Conservation (phyloP, 2,888 invertebrate species). For the Escarpia spicata region DNA sequence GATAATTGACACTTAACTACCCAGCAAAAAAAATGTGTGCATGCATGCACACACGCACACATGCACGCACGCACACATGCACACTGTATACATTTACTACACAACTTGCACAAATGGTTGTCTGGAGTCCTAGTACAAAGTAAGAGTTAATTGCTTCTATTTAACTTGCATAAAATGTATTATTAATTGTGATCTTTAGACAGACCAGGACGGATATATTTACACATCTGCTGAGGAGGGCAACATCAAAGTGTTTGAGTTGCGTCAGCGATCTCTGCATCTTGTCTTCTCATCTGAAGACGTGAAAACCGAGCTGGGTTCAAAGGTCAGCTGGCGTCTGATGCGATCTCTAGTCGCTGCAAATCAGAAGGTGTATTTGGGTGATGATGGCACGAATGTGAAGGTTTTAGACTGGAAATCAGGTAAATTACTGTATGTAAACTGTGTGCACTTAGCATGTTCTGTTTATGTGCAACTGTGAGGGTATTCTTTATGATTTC, state of each 20-base stretch:
- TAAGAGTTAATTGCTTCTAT: no score
- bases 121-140: no score
- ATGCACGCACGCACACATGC: no score
- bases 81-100: no score
- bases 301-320: conserved; percentile 44
- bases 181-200: background rate
- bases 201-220: conserved; percentile 38
- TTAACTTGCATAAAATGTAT: background rate
- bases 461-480: background rate
- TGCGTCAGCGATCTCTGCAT: conserved; percentile 44
- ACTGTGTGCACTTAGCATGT: background rate
- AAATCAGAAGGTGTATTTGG: conserved; percentile 48
- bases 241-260: conserved; percentile 52
- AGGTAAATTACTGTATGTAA: conserved; percentile 44
- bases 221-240: conserved; percentile 50
- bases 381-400: conserved; percentile 59
- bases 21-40: no score
- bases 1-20: no score
- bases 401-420: conserved; percentile 58
- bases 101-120: no score
- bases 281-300: conserved; percentile 56
- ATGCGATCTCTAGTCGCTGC: conserved; percentile 47
- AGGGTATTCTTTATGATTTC: background rate
- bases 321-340: conserved; percentile 40
- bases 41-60: no score